Percentiles rank a stretch among this genome's conserved stretches.
phyloP scores from a whole-genome alignment of 2,113 vertebrate species.

The Tupaia chinensis region DNA sequence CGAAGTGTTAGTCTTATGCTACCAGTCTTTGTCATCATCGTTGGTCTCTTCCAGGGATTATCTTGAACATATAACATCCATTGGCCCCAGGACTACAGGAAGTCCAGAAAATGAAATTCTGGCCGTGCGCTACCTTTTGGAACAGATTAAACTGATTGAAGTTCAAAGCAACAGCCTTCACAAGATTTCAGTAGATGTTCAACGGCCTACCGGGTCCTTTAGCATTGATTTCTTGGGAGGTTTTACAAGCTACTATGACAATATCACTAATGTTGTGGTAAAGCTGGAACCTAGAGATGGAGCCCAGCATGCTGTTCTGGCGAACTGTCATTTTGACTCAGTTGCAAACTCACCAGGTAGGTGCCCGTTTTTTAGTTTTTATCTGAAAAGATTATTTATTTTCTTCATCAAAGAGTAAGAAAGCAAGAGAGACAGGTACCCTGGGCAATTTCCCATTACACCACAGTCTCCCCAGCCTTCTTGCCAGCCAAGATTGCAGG shows the following conservation, averaged over 20 bases:
- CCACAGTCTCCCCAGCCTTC: too few relatives aligned
- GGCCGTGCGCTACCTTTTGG: slow-evolving; percentile 94
- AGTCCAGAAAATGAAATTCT: slow-evolving; percentile 96
- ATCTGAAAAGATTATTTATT: not conserved
- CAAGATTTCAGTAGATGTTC: slow-evolving; percentile 92
- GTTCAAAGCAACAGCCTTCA: slow-evolving; percentile 88
- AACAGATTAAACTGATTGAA: slow-evolving; percentile 92
- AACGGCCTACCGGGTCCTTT: slow-evolving; percentile 96
- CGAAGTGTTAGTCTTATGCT: not conserved
- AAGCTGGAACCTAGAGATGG: slow-evolving; percentile 93
- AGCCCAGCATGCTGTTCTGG: slow-evolving; percentile 94
- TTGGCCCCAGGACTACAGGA: slow-evolving; percentile 95
- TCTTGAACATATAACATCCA: slow-evolving; percentile 94
- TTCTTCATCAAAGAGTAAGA: too few relatives aligned
- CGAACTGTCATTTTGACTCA: slow-evolving; percentile 98
- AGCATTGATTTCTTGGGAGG: slow-evolving; percentile 98
- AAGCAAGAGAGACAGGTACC: too few relatives aligned
- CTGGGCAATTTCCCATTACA: too few relatives aligned
- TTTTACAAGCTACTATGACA: slow-evolving; percentile 98
- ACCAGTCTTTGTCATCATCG: not conserved
- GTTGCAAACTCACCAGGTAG: slow-evolving; percentile 96
- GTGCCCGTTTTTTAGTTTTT: slow-evolving; percentile 30
- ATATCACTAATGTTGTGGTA: slow-evolving; percentile 95
- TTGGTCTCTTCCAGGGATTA: slow-evolving; percentile 89
- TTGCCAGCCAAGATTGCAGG: too few relatives aligned